A percentile compares a stretch with the other conserved stretches of the same genome.
Conservation (phyloP, 1,140 invertebrate species). For the Psix sp. region DNA sequence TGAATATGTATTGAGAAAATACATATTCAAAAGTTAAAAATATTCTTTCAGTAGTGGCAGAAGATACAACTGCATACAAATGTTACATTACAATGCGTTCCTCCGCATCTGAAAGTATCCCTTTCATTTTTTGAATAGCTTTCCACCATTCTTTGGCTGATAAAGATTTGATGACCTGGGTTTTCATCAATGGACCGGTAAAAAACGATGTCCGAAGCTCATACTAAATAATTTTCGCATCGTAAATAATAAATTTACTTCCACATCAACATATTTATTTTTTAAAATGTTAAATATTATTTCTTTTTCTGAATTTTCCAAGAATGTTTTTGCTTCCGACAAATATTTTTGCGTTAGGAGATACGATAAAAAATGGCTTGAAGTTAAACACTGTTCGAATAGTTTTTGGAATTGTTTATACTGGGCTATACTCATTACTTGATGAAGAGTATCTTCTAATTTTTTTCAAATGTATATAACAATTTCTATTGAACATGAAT, state of each 20-base stretch:
- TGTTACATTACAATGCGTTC: conserved; percentile 12
- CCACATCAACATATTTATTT: background rate
- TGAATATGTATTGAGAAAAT: no score
- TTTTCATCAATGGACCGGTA: conserved; percentile 1
- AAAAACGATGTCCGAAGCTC: background rate
- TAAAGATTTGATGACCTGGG: background rate
- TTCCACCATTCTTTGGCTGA: conserved; percentile 19
- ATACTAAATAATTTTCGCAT: conserved; percentile 4
- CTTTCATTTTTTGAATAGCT: conserved; percentile 12
- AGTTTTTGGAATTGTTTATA: conserved; percentile 13
- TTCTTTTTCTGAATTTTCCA: conserved; percentile 4
- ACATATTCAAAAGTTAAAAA: conserved; percentile 20
- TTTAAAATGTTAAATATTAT: background rate
- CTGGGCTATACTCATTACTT: conserved; percentile 5
- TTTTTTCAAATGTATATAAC: conserved; percentile 23
- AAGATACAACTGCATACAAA: conserved; percentile 13
- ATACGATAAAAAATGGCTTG: conserved; percentile 10
- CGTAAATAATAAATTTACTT: background rate
- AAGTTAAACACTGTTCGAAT: conserved; percentile 8
- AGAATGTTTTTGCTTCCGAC: background rate
- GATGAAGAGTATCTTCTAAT: conserved; percentile 2
- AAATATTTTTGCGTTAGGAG: conserved; percentile 20
- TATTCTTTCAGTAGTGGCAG: conserved; percentile 10
- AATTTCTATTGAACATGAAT: conserved; percentile 15
- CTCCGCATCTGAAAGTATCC: conserved; percentile 6